A percentile compares a stretch with the other conserved stretches of the same genome.
Evolutionary conservation across 2,113 vertebrate species (phyloP).

Genomic region (Dascyllus trimaculatus): DNA sequence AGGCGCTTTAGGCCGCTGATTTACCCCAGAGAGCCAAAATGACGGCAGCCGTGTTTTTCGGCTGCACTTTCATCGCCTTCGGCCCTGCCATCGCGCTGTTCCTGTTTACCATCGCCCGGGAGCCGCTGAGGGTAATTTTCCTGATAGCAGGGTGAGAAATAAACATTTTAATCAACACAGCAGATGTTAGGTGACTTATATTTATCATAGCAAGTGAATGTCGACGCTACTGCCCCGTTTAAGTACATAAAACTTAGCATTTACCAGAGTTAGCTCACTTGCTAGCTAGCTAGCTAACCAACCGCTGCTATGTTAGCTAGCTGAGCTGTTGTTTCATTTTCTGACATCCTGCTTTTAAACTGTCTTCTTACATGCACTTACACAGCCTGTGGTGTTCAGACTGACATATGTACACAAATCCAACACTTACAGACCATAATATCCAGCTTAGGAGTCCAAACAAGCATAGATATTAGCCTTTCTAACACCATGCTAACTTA

Average conservation of each 20-base stretch:
- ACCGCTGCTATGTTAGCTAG: background rate
- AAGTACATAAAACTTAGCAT: background rate
- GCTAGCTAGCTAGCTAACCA: conserved; percentile 24
- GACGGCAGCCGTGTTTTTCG: conserved; percentile 88
- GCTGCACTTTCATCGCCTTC: conserved; percentile 89
- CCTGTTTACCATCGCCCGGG: conserved; percentile 86
- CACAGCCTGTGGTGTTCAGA: too few relatives aligned
- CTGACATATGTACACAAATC: too few relatives aligned
- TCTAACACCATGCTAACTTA: too few relatives aligned
- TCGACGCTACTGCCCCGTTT: background rate
- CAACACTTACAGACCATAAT: too few relatives aligned
- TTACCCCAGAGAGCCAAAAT: conserved; percentile 59
- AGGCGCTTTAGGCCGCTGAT: background rate
- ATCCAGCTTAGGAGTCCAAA: background rate
- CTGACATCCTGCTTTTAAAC: background rate
- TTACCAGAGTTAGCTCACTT: conserved; percentile 13
- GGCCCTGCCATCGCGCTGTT: conserved; percentile 87
- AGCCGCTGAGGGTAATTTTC: conserved; percentile 87
- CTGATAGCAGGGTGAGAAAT: conserved; percentile 87
- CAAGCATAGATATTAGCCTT: too few relatives aligned
- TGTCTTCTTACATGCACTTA: too few relatives aligned
- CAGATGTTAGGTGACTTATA: background rate
- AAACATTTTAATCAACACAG: background rate
- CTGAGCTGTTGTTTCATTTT: background rate
- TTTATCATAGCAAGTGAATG: background rate